These are phyloP conservation scores for Cotesia vestalis DNA, from an alignment of 1,140 invertebrate species.

Conservation along the genomic window DNA sequence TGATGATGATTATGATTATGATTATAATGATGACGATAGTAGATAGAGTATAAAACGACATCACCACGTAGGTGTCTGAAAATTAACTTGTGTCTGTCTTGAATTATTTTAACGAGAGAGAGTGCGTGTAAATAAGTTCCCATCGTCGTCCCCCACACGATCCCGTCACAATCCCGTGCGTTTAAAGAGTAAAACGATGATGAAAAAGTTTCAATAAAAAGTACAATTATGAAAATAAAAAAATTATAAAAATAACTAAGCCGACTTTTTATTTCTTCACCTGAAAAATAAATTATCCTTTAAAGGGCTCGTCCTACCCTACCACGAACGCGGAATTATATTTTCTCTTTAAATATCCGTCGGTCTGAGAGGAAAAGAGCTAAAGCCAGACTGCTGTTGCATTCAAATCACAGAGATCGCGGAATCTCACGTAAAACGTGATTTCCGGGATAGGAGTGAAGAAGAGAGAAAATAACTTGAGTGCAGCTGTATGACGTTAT, in stretches of 20 bases:
- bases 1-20: too few species aligned
- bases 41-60: background rate
- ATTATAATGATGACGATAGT: slow-evolving; percentile 19
- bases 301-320: slow-evolving; percentile 14
- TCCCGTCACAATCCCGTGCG: slow-evolving; percentile 41
- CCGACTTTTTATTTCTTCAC: background rate
- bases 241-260: slow-evolving; percentile 1
- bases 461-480: slow-evolving; percentile 11
- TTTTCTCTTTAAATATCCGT: slow-evolving; percentile 25
- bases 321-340: background rate
- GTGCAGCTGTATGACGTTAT: slow-evolving; percentile 1
- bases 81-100: slow-evolving; percentile 43
- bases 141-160: slow-evolving; percentile 35
- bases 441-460: slow-evolving; percentile 39
- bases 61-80: slow-evolving; percentile 40
- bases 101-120: slow-evolving; percentile 44
- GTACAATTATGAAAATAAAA: slow-evolving; percentile 53
- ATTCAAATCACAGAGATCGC: slow-evolving; percentile 49
- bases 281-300: background rate
- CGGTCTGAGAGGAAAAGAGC: background rate
- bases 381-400: slow-evolving; percentile 31
- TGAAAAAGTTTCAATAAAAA: slow-evolving; percentile 61
- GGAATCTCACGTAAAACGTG: slow-evolving; percentile 44
- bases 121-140: slow-evolving; percentile 59
- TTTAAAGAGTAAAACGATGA: slow-evolving; percentile 48